Base-by-base conservation (phyloP, 1,140 invertebrate genomes). In the Eueides isabella region DNA sequence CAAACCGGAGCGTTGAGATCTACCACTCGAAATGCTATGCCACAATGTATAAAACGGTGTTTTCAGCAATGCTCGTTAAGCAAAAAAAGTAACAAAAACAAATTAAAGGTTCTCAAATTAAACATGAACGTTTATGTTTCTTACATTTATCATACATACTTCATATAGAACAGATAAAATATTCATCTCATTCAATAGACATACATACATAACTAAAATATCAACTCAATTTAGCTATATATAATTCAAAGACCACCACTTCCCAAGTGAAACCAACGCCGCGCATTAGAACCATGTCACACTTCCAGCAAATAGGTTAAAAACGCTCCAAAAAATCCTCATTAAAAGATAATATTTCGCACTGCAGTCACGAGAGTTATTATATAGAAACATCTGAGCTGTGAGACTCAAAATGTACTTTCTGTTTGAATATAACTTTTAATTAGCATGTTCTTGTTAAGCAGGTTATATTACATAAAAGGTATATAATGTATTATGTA, bases 261-360 rank as follows among this genome's bases (percentile, higher is more conserved):
- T 26, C 26, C 19, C 19, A 23, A 9, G 48, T 26, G 19, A 55
- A 55, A 26, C 6, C 41, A n/a, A 44, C 41, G 48, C 48, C 23
- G 48, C 26, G 19, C 9, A 55, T 55, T 55, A 26, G 23, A 55
- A 26, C 48, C 48, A 26, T 23, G 48, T 55, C 19, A 55, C 48
- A 55, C 11, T 55, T 55, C 0, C 48, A 55, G 26, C 48, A 55
- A 26, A 23, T 55, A 55, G 48, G 48, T 55, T 55, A 26, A 55
- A 38, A 55, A 26, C 48, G 48, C 48, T 55, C 48, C 48, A 55
- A 55, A 55, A 55, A 55, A 55, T n/a, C 48, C 48, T 55, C 48
- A 55, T 55, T 55, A 55, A 55, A 55, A 55, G 48, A 55, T 26
- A 55, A 55, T 55, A 55, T 55, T 55, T 55, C 19, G 48, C 48